phyloP scores from a whole-genome alignment of 2,888 invertebrate species.

The Apamea monoglypha region DNA sequence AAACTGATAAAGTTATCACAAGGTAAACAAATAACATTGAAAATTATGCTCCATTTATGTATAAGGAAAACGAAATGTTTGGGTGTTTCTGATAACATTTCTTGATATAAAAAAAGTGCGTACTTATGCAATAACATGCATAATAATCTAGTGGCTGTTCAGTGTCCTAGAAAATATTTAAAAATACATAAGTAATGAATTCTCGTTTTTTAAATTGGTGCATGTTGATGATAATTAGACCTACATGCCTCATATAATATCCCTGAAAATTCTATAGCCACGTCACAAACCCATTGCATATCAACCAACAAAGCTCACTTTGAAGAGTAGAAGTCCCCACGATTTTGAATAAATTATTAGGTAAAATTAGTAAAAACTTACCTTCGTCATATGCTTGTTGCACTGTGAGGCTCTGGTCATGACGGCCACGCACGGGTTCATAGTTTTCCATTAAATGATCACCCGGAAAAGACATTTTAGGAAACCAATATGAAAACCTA shows the following conservation, averaged over 20 bases:
- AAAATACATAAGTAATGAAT: not conserved
- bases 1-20: not conserved
- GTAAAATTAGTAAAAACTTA: constrained; percentile 67
- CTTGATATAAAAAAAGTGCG: not conserved
- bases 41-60: not conserved
- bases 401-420: constrained; percentile 71
- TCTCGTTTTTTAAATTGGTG: not conserved
- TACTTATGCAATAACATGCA: not conserved
- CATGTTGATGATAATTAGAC: not conserved
- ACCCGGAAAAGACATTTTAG: constrained; percentile 81
- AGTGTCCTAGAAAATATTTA: not conserved
- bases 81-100: not conserved
- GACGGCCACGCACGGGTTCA: constrained; percentile 70
- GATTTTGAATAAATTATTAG: constrained; percentile 4
- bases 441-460: constrained; percentile 75
- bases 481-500: constrained; percentile 72
- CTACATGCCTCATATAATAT: not conserved
- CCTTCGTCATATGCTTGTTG: constrained; percentile 82
- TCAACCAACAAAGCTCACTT: not conserved
- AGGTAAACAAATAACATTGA: not conserved
- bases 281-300: constrained; percentile 27
- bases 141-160: not conserved
- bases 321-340: not conserved
- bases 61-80: not conserved
- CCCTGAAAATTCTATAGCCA: constrained; percentile 11